A percentile compares a stretch with the other conserved stretches of the same genome.
phyloP scores from a whole-genome alignment of 2,888 invertebrate species.

The Azorinus chamasolen region DNA sequence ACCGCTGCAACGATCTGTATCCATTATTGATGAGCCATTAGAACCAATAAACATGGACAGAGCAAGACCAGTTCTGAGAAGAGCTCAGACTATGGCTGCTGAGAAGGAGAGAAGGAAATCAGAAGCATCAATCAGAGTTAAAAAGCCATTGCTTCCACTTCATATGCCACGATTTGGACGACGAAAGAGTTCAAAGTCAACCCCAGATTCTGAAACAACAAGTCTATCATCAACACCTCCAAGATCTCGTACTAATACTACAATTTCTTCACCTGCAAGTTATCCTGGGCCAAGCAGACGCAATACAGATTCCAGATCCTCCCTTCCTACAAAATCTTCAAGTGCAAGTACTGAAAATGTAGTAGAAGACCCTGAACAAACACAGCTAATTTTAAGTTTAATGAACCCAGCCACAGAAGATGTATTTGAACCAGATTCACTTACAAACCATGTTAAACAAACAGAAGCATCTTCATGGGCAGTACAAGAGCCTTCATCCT shows the following conservation, averaged over 20 bases:
- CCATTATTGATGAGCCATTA: conserved; percentile 41
- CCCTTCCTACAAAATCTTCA: neutral
- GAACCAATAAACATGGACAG: conserved; percentile 53
- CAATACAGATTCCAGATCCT: conserved; percentile 14
- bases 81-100: conserved; percentile 37
- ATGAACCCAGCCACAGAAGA: conserved; percentile 26
- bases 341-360: conserved; percentile 14
- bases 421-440: neutral
- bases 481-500: too few species aligned
- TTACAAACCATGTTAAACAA: neutral
- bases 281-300: conserved; percentile 2
- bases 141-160: conserved; percentile 26
- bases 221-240: conserved; percentile 11
- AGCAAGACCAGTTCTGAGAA: conserved; percentile 25
- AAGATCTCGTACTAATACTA: conserved; percentile 3
- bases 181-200: conserved; percentile 9
- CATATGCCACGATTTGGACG: conserved; percentile 5
- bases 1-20: conserved; percentile 28
- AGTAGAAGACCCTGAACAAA: conserved; percentile 29
- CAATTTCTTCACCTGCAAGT: conserved; percentile 3
- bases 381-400: conserved; percentile 51
- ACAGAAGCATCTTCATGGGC: neutral
- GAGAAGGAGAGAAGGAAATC: conserved; percentile 37
- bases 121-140: conserved; percentile 1
- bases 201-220: conserved; percentile 6